Evolutionary conservation across 1,140 invertebrate species (phyloP).

Genomic region (Zaprionus davidi): DNA sequence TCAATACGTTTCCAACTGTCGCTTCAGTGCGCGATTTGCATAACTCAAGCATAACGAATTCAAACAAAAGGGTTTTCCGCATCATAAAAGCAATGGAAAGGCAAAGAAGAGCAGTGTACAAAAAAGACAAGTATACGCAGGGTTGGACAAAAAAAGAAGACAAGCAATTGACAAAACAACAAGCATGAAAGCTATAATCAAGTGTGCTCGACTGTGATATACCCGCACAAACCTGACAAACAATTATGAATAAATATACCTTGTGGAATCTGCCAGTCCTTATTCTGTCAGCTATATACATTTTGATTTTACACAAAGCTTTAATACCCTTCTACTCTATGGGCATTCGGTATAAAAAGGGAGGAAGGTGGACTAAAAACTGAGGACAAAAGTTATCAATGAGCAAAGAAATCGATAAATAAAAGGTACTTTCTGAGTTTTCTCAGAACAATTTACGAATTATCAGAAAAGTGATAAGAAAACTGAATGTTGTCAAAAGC

Average conservation of each 20-base stretch:
- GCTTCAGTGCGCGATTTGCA: constrained; percentile 59
- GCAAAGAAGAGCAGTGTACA: constrained; percentile 34
- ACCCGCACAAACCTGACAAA: no score
- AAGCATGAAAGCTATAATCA: no score
- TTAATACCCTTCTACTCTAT: no score
- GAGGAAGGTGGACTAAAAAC: not conserved
- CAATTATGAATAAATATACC: no score
- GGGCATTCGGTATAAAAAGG: not conserved
- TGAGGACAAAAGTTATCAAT: constrained; percentile 3
- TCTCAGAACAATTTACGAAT: not conserved
- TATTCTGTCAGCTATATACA: no score
- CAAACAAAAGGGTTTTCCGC: constrained; percentile 71
- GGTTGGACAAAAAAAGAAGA: constrained; percentile 27
- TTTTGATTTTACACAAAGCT: no score
- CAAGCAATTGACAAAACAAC: constrained; percentile 14
- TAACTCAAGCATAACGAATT: constrained; percentile 58
- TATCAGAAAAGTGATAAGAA: not conserved
- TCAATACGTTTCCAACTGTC: constrained; percentile 64
- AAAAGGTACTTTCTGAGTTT: not conserved
- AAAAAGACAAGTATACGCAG: constrained; percentile 46
- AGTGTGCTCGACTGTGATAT: no score
- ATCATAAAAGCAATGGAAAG: constrained; percentile 59
- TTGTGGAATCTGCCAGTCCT: no score
- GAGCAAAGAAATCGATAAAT: not conserved
- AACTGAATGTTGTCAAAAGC: not conserved